Evolutionary conservation across 2,797 vertebrate genomes (phyloP), one percentile per base, ranked within the genome.

Genomic region (Malurus splendens): DNA sequence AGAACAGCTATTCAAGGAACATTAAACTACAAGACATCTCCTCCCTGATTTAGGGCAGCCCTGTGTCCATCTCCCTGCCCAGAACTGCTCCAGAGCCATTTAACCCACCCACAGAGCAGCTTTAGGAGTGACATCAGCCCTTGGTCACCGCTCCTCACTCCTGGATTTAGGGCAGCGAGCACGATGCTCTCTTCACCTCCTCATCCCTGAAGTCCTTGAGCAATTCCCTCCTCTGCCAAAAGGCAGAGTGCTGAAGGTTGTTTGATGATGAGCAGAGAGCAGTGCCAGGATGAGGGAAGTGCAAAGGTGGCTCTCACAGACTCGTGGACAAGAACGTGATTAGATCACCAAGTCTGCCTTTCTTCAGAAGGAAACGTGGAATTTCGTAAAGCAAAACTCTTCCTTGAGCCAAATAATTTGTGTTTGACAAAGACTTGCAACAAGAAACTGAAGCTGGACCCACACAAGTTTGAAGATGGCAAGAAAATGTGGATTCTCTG

Each of bases 261-360:
- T 25, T 85, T 65, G 59, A 45, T 51, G 82, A 12, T 4, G 66
- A 92, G 90, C 55, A 55, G 45, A 75, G 65, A 81, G 85, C 65
- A 28, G 5, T 2, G 76, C 85, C 94, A 93, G 87, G 81, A 87
- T 87, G 92, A 94, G 87, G 41, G 7, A 94, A 94, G 89, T 24
- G 82, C 89, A 86, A 86, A 93, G 55, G 82, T 81, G 70, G 80
- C 70, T 78, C 59, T 45, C 82, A 17, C 5, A 50, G 47, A 14
- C 55, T 72, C 66, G 6, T 10, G 82, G 90, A 86, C 86, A 83
- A 38, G 16, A 74, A 57, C 16, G 3, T 6, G 54, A 86, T 93
- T 86, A 94, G 75, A 47, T 94, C 94, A 91, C 84, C 77, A 55
- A 50, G 45, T 1, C 87, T 83, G 87, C 44, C 51, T 90, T 83